Percentiles rank a stretch among this genome's conserved stretches.
Conservation (phyloP, 1,140 invertebrate species). For the Bombus waltoni region DNA sequence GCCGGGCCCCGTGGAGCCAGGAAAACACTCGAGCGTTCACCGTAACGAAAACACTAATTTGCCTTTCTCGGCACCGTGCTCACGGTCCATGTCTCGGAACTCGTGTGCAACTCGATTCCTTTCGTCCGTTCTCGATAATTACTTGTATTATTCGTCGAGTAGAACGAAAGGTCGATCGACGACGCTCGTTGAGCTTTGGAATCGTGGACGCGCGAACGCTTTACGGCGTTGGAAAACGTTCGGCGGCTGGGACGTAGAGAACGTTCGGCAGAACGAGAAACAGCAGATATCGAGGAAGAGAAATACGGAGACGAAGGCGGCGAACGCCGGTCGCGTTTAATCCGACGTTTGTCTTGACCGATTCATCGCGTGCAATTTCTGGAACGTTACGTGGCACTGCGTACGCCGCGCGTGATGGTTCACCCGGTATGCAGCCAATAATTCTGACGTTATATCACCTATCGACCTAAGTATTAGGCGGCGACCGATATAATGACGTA, state of each 20-base stretch:
- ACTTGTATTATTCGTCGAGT: not conserved
- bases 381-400: conserved; percentile 57
- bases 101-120: not conserved
- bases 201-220: no score
- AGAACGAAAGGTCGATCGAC: not conserved
- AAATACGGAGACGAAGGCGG: not conserved
- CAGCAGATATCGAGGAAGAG: not conserved
- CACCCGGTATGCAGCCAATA: conserved; percentile 76
- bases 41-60: conserved; percentile 80
- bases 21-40: conserved; percentile 68
- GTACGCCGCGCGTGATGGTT: conserved; percentile 63
- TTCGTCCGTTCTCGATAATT: not conserved
- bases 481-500: conserved; percentile 80
- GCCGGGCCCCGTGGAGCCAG: conserved; percentile 33
- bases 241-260: no score
- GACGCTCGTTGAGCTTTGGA: no score
- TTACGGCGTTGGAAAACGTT: not conserved
- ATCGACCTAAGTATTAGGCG: conserved; percentile 82
- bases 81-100: not conserved
- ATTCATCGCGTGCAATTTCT: conserved; percentile 53
- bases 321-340: conserved; percentile 41
- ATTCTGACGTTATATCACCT: conserved; percentile 80
- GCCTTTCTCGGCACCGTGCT: conserved; percentile 41
- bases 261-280: accelerated
- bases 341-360: conserved; percentile 49